A percentile compares a stretch with the other conserved stretches of the same genome.
Evolutionary conservation across 2,888 invertebrate species (phyloP).

Genomic region (Temnothorax unifasciatus): DNA sequence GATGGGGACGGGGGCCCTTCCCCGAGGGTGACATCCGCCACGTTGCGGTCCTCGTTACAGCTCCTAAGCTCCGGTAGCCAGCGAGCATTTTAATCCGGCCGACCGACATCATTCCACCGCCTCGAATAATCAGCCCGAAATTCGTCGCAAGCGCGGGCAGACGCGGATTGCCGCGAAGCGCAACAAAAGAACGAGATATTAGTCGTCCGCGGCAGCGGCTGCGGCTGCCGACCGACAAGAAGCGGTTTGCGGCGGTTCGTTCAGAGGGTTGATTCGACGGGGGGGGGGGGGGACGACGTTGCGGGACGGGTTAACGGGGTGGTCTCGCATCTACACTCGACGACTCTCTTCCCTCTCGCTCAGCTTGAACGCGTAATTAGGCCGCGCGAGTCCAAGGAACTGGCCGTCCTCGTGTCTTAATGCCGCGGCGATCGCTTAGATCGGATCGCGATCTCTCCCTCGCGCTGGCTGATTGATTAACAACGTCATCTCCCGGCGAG

Average conservation of each 20-base stretch:
- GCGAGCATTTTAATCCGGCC: constrained; percentile 85
- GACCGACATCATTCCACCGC: constrained; percentile 81
- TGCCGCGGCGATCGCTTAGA: constrained; percentile 58
- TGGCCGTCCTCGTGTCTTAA: constrained; percentile 66
- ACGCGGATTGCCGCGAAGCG: constrained; percentile 82
- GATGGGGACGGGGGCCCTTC: constrained; percentile 46
- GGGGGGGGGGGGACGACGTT: neutral
- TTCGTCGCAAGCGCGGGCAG: constrained; percentile 81
- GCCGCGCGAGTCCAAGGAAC: constrained; percentile 64
- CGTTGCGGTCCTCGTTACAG: constrained; percentile 60
- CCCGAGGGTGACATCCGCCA: constrained; percentile 67
- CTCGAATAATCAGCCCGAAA: constrained; percentile 85
- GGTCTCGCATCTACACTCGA: constrained; percentile 66
- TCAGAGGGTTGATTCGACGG: neutral
- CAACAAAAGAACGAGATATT: constrained; percentile 85
- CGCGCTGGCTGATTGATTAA: constrained; percentile 63
- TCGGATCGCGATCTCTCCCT: constrained; percentile 66
- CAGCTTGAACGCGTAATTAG: constrained; percentile 69
- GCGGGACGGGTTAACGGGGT: constrained; percentile 53
- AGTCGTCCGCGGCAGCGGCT: constrained; percentile 78
- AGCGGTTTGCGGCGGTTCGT: constrained; percentile 16
- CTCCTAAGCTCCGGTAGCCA: constrained; percentile 65
- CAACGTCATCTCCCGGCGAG: constrained; percentile 60
- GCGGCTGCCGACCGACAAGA: constrained; percentile 59
- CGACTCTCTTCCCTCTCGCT: constrained; percentile 68